phyloP scores from a whole-genome alignment of 2,113 vertebrate species.

The Nycticorax nycticorax region DNA sequence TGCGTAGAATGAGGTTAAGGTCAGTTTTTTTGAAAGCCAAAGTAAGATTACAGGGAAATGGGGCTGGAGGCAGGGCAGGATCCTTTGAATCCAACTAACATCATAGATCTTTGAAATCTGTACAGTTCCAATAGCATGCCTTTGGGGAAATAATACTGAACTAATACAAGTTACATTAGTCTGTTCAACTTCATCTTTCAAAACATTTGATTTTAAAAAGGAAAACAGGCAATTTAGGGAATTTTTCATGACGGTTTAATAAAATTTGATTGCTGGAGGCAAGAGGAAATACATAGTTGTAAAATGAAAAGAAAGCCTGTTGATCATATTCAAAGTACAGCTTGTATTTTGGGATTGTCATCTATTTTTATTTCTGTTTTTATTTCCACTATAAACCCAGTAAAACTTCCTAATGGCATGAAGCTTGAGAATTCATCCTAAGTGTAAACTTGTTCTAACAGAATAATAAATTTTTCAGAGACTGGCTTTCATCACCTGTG shows the following conservation, averaged over 20 bases:
- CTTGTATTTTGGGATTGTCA: conserved; percentile 70
- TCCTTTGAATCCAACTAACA: background rate
- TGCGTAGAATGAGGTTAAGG: background rate
- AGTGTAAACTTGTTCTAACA: conserved; percentile 75
- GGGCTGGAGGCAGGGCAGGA: too few species aligned
- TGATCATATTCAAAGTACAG: conserved; percentile 58
- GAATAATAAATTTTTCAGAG: conserved; percentile 78
- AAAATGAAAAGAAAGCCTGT: background rate
- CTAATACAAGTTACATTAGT: background rate
- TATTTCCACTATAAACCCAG: conserved; percentile 75
- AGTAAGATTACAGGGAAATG: background rate
- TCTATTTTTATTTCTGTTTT: conserved; percentile 81
- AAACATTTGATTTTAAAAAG: conserved; percentile 5
- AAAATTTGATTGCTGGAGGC: background rate
- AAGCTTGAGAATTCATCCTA: conserved; percentile 72
- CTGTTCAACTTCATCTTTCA: background rate
- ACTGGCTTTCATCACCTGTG: conserved; percentile 75
- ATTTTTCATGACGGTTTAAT: background rate
- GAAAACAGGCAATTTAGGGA: background rate
- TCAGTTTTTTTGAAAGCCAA: background rate
- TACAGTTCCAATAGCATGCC: background rate
- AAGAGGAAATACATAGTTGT: conserved; percentile 2
- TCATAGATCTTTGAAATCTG: background rate
- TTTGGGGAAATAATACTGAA: background rate
- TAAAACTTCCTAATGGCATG: conserved; percentile 75